Percentiles rank a stretch among this genome's conserved stretches.
Conservation (phyloP, 1,140 invertebrate genomes). For the Pseudobourletiella spinata region DNA sequence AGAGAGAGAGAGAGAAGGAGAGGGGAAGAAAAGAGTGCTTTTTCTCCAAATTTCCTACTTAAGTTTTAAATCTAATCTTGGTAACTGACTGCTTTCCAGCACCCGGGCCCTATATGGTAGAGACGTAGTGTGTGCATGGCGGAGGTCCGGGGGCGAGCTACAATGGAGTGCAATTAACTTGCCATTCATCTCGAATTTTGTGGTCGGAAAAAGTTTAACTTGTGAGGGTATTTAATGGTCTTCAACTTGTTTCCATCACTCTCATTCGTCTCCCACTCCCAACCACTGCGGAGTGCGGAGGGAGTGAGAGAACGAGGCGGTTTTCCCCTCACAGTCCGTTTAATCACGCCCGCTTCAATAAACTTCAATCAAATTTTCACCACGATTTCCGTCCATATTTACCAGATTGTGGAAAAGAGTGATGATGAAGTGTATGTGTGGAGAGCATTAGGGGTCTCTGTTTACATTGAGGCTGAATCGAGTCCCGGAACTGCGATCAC, state of each 20-base stretch:
- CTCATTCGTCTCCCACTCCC: not conserved
- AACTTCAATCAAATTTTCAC: too few relatives aligned
- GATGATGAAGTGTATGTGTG: not conserved
- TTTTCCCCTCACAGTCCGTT: too few relatives aligned
- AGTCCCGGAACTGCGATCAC: too few relatives aligned
- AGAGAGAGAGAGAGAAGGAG: not conserved
- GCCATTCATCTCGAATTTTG: constrained; percentile 28
- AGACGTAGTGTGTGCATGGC: not conserved
- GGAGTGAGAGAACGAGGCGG: too few relatives aligned
- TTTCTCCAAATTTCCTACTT: constrained; percentile 31
- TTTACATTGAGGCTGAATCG: too few relatives aligned
- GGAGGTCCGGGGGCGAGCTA: not conserved
- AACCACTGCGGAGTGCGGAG: too few relatives aligned
- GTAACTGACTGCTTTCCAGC: too few relatives aligned
- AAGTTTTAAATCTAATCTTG: constrained; percentile 34
- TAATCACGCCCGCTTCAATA: too few relatives aligned
- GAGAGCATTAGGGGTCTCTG: not conserved
- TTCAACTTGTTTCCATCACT: not conserved
- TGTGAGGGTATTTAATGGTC: constrained; percentile 31
- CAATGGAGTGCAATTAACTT: constrained; percentile 34
- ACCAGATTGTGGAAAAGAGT: too few relatives aligned
- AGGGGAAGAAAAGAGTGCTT: constrained; percentile 21
- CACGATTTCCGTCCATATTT: too few relatives aligned
- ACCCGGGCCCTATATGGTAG: not conserved
- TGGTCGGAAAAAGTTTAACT: constrained; percentile 21